Evolutionary conservation across 2,113 vertebrate genomes (phyloP).

Genomic region (Xenus cinereus): DNA sequence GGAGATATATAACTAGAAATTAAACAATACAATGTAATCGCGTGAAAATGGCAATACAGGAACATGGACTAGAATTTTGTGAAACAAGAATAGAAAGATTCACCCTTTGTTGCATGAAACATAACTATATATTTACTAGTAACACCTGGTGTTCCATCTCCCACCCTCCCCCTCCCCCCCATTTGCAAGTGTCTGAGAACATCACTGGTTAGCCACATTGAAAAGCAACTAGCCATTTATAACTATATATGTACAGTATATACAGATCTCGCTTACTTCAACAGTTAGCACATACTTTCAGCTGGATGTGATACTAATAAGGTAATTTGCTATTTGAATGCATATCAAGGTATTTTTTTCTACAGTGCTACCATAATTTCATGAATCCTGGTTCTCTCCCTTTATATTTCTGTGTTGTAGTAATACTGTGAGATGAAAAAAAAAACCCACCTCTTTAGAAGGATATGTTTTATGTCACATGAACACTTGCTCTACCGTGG

Average conservation of each 20-base stretch:
- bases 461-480: not conserved
- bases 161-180: not conserved
- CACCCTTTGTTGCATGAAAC: slow-evolving; percentile 30
- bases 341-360: not conserved
- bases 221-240: slow-evolving; percentile 60
- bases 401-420: not conserved
- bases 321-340: not conserved
- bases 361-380: not conserved
- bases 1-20: slow-evolving; percentile 83
- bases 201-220: slow-evolving; percentile 57
- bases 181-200: slow-evolving; percentile 55
- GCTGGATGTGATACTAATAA: not conserved
- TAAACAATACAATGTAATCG: slow-evolving; percentile 74
- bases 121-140: slow-evolving; percentile 17
- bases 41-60: slow-evolving; percentile 48
- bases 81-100: slow-evolving; percentile 51
- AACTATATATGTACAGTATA: slow-evolving; percentile 75
- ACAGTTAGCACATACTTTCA: not conserved
- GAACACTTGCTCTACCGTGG: not conserved
- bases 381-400: not conserved
- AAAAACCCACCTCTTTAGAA: not conserved
- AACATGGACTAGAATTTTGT: slow-evolving; percentile 32
- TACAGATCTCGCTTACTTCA: slow-evolving; percentile 60
- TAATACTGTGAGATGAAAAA: not conserved
- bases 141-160: not conserved